These are phyloP conservation scores for Pempheris klunzingeri DNA, from an alignment of 2,797 vertebrate genomes.

Conservation along the genomic window DNA sequence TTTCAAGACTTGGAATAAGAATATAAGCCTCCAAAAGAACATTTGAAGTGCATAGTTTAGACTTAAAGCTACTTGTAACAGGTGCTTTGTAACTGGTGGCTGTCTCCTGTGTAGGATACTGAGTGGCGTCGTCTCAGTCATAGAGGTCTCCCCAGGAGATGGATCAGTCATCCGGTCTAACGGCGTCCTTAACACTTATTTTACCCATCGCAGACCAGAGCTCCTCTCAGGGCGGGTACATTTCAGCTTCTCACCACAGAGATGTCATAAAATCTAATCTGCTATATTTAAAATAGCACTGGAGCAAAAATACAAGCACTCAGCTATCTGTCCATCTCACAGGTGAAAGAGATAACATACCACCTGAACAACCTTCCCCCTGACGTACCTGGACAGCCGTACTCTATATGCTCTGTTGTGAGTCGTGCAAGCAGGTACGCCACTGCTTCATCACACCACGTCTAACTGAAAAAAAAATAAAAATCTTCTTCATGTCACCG, in stretches of 20 bases:
- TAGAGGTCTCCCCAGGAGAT: conserved; percentile 91
- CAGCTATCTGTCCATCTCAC: background rate
- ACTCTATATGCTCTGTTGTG: conserved; percentile 78
- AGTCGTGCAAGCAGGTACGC: conserved; percentile 81
- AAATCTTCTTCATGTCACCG: background rate
- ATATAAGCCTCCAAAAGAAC: no score
- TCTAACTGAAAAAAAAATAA: no score
- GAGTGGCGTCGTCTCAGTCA: conserved; percentile 76
- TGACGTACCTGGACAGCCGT: conserved; percentile 77
- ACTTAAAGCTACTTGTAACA: background rate
- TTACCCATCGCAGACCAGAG: conserved; percentile 81
- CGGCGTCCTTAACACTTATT: conserved; percentile 88
- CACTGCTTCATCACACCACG: background rate
- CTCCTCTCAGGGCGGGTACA: conserved; percentile 81
- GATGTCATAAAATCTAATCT: background rate
- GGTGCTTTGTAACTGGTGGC: background rate
- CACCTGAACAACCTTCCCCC: conserved; percentile 82
- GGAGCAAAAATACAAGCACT: background rate
- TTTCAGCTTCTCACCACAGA: background rate
- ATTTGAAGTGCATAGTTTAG: no score
- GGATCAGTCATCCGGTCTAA: conserved; percentile 92
- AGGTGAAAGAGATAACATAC: conserved; percentile 80
- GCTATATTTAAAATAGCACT: background rate
- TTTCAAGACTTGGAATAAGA: background rate
- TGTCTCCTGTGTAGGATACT: conserved; percentile 83